A percentile compares a stretch with the other conserved stretches of the same genome.
Conservation (phyloP, 2,888 invertebrate genomes). For the Nephrocerus scutellatus region DNA sequence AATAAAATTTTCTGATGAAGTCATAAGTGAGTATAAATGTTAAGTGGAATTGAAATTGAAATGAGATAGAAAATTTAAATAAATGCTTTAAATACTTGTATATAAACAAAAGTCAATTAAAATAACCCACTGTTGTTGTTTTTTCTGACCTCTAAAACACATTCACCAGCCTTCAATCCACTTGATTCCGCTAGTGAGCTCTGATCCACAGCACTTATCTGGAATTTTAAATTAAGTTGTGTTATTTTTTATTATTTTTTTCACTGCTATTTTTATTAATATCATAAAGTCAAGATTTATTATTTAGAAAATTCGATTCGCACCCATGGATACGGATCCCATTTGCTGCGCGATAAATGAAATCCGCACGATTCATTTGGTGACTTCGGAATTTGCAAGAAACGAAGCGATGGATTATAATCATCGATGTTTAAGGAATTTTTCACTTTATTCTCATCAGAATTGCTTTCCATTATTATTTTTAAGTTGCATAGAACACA, state of each 20-base stretch:
- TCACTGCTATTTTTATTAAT: too few relatives aligned
- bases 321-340: conserved; percentile 80
- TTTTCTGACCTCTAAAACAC: conserved; percentile 60
- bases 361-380: conserved; percentile 60
- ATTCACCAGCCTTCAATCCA: conserved; percentile 64
- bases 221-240: conserved; percentile 4
- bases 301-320: conserved; percentile 24
- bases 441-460: too few relatives aligned
- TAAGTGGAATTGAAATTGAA: too few relatives aligned
- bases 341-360: conserved; percentile 64
- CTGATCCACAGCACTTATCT: conserved; percentile 58
- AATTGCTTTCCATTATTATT: too few relatives aligned
- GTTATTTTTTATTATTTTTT: too few relatives aligned
- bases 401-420: conserved; percentile 36
- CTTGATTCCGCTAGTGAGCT: conserved; percentile 58
- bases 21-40: too few relatives aligned
- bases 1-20: too few relatives aligned
- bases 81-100: too few relatives aligned
- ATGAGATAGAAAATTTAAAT: too few relatives aligned
- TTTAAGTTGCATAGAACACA: too few relatives aligned
- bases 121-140: not conserved
- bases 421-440: too few relatives aligned
- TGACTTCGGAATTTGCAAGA: conserved; percentile 55
- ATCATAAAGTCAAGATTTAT: not conserved
- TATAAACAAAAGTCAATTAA: too few relatives aligned